Conservation (phyloP, 2,888 invertebrate species). For the Galerucella pusilla region DNA sequence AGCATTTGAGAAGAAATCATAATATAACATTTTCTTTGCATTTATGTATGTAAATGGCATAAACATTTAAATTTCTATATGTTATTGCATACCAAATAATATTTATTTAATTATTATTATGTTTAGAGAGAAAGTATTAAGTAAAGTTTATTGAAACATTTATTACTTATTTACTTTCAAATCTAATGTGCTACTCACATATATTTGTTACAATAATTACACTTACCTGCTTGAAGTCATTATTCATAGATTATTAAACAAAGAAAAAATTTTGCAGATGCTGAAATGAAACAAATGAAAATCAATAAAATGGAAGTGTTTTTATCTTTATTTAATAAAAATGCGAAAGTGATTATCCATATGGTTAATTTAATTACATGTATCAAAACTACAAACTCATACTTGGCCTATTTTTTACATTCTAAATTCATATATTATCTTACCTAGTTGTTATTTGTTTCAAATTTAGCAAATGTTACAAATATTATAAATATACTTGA, state of each 20-base stretch:
- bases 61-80: too few species aligned
- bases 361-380: slow-evolving; percentile 41
- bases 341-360: slow-evolving; percentile 36
- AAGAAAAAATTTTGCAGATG: slow-evolving; percentile 1
- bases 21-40: too few species aligned
- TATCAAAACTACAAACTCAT: slow-evolving; percentile 35
- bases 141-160: slow-evolving; percentile 3
- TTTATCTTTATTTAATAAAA: slow-evolving; percentile 1
- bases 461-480: neutral
- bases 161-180: slow-evolving; percentile 1
- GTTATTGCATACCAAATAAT: too few species aligned
- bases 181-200: slow-evolving; percentile 2
- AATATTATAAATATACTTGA: neutral
- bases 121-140: slow-evolving; percentile 1
- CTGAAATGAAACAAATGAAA: slow-evolving; percentile 31
- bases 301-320: slow-evolving; percentile 12
- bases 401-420: slow-evolving; percentile 47
- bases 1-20: too few species aligned
- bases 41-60: too few species aligned
- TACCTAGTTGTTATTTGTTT: neutral
- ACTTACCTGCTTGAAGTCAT: slow-evolving; percentile 60
- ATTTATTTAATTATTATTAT: neutral
- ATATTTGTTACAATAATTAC: slow-evolving; percentile 12
- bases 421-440: slow-evolving; percentile 37
- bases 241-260: slow-evolving; percentile 20